A percentile compares a stretch with the other conserved stretches of the same genome.
Conservation (phyloP, 2,113 vertebrate genomes). For the Hydrolagus affinis region DNA sequence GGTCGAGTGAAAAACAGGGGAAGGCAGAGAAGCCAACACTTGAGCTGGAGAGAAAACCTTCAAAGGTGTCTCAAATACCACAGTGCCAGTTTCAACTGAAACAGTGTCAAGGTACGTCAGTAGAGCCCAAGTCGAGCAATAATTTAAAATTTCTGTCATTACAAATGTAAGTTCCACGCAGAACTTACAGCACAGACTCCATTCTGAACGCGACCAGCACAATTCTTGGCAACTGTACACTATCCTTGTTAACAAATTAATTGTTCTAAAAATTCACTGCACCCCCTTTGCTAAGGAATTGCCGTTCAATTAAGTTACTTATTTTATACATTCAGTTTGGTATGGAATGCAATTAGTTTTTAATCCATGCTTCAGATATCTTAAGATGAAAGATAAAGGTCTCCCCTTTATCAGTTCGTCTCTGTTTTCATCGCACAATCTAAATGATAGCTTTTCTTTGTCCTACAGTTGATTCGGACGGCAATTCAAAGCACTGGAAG, state of each 20-base stretch:
- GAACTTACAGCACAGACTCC: not conserved
- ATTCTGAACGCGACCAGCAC: not conserved
- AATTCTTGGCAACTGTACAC: not conserved
- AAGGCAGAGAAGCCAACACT: not conserved
- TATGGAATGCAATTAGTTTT: not conserved
- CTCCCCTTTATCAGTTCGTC: not conserved
- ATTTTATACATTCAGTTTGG: not conserved
- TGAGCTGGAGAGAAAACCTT: not conserved
- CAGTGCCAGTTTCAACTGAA: not conserved
- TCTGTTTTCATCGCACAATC: not conserved
- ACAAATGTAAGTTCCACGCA: not conserved
- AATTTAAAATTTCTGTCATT: not conserved
- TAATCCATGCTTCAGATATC: not conserved
- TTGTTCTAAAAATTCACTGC: not conserved
- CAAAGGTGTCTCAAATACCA: not conserved
- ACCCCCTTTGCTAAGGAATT: not conserved
- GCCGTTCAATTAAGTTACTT: not conserved
- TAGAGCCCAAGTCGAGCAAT: not conserved
- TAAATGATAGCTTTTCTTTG: slow-evolving; percentile 32
- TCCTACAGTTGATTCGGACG: slow-evolving; percentile 49
- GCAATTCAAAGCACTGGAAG: slow-evolving; percentile 41
- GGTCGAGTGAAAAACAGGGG: not conserved
- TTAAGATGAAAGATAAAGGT: not conserved
- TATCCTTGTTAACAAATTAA: not conserved
- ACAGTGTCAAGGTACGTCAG: not conserved